Conservation (phyloP, 2,113 vertebrate genomes). For the Dipodomys ordii region DNA sequence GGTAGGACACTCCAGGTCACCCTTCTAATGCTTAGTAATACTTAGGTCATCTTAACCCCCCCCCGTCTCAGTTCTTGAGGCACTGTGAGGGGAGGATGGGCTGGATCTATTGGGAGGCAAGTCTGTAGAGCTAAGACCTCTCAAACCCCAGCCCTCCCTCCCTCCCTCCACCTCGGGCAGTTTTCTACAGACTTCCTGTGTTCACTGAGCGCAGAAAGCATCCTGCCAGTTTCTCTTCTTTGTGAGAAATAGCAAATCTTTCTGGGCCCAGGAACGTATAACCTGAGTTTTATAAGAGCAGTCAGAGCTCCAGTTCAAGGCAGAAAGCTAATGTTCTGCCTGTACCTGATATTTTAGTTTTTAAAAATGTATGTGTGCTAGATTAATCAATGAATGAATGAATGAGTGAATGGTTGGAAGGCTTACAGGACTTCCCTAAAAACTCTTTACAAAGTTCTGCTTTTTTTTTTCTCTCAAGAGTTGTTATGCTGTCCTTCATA, state of each 20-base stretch:
- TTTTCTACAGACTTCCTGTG: background rate
- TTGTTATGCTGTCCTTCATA: background rate
- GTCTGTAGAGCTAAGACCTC: background rate
- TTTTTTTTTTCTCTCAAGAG: background rate
- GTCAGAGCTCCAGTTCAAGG: background rate
- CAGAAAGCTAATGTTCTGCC: background rate
- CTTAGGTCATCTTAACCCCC: too few species aligned
- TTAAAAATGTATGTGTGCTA: background rate
- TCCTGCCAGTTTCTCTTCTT: background rate
- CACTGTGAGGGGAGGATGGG: background rate
- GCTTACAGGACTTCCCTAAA: background rate
- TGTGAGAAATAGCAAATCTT: background rate
- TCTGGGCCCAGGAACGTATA: background rate
- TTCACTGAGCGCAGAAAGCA: background rate
- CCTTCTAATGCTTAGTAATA: background rate
- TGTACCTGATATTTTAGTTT: background rate
- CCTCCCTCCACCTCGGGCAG: background rate
- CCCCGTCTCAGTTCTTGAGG: background rate
- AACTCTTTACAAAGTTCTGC: background rate
- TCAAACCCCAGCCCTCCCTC: background rate
- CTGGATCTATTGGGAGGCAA: background rate
- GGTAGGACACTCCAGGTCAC: background rate
- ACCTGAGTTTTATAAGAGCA: conserved; percentile 49
- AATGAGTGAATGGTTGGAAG: background rate
- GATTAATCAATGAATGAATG: background rate